These are phyloP conservation scores for Lytechinus pictus DNA, from an alignment of 35 echinoderm and acorn worm species.

Conservation along the genomic window DNA sequence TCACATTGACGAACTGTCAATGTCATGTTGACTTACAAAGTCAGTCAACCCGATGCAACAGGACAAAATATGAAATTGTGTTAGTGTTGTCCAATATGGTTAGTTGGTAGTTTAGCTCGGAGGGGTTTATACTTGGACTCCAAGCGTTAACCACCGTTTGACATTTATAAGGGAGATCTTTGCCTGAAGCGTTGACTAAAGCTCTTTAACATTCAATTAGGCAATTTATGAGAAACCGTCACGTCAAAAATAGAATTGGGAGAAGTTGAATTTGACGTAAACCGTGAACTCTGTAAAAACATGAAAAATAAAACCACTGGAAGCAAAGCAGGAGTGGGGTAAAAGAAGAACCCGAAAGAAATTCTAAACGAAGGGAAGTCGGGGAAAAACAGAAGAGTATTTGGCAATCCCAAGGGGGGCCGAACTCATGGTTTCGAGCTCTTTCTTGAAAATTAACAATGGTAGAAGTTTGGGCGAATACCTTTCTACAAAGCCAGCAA, in stretches of 20 bases:
- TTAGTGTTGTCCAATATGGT: background rate
- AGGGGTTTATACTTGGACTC: background rate
- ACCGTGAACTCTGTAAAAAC: background rate
- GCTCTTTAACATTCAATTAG: conserved; percentile 27
- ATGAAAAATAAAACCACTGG: background rate
- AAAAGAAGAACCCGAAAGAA: background rate
- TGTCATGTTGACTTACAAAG: background rate
- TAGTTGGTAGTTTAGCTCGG: background rate
- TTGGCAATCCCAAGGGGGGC: background rate
- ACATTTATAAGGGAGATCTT: background rate
- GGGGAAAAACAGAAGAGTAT: background rate
- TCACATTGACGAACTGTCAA: background rate
- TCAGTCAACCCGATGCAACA: background rate
- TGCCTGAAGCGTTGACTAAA: background rate
- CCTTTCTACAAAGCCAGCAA: background rate
- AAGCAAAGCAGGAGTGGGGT: background rate
- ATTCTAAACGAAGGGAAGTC: background rate
- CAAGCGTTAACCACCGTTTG: background rate
- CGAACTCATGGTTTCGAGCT: conserved; percentile 5
- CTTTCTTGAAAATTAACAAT: conserved; percentile 9
- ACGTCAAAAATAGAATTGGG: conserved; percentile 4
- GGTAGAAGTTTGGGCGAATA: background rate
- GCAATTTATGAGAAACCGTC: conserved; percentile 21
- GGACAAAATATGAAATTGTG: background rate
- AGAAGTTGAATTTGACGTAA: background rate